phyloP scores from a whole-genome alignment of 2,888 invertebrate genomes.

The Neria commutata region DNA sequence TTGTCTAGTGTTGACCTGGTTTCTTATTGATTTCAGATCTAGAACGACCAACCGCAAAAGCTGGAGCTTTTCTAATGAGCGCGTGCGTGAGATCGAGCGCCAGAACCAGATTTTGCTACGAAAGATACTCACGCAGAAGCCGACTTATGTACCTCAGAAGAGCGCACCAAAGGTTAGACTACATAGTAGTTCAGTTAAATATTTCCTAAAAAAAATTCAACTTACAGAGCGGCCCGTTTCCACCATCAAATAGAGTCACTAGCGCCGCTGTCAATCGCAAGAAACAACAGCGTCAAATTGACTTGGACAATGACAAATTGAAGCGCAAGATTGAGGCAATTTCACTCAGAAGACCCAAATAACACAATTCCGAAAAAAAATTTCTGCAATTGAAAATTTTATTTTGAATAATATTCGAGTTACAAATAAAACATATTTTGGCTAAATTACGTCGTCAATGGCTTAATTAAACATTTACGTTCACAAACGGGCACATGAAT shows the following conservation, averaged over 20 bases:
- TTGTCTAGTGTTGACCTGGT: not conserved
- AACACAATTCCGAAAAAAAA: no score
- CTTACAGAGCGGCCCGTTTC: constrained; percentile 22
- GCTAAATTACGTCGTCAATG: no score
- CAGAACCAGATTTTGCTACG: constrained; percentile 67
- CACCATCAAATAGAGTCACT: constrained; percentile 33
- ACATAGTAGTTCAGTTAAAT: not conserved
- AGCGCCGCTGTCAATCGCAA: constrained; percentile 65
- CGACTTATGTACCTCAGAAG: constrained; percentile 34
- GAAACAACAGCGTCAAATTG: constrained; percentile 66
- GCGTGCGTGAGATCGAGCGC: constrained; percentile 67
- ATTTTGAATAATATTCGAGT: no score
- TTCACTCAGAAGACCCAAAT: constrained; percentile 21
- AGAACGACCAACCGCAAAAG: constrained; percentile 41
- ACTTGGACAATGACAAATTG: constrained; percentile 66
- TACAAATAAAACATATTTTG: no score
- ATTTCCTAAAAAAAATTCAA: not conserved
- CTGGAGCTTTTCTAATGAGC: constrained; percentile 66
- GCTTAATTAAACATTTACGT: no score
- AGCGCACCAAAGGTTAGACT: not conserved
- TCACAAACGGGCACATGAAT: no score
- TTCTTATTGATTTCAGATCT: not conserved
- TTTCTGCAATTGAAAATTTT: no score
- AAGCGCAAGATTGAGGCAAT: constrained; percentile 59
- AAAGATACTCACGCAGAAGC: constrained; percentile 65